Evolutionary conservation across 2,113 vertebrate genomes (phyloP).

Genomic region (Boleophthalmus pectinirostris): DNA sequence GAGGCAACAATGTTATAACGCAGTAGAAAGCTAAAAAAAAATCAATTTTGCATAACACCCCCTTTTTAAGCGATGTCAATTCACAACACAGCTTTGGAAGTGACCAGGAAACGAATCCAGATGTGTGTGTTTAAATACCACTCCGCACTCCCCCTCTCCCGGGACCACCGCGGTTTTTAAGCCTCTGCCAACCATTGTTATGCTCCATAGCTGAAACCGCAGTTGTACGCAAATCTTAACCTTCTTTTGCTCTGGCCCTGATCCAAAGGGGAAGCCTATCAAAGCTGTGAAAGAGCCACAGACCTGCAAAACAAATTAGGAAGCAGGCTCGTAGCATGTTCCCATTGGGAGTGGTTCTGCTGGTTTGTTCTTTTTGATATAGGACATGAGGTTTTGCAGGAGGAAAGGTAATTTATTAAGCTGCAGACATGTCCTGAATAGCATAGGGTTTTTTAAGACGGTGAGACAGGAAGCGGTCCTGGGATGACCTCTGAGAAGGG

Average conservation of each 20-base stretch:
- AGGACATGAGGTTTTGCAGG: slow-evolving; percentile 43
- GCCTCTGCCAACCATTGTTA: slow-evolving; percentile 80
- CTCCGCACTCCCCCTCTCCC: slow-evolving; percentile 58
- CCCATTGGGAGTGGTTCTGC: slow-evolving; percentile 59
- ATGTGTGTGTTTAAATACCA: slow-evolving; percentile 63
- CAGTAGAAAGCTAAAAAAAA: too few species aligned
- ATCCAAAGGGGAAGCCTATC: slow-evolving; percentile 68
- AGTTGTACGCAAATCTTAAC: slow-evolving; percentile 72
- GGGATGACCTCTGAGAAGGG: slow-evolving; percentile 14
- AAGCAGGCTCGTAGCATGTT: slow-evolving; percentile 58
- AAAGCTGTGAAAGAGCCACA: slow-evolving; percentile 48
- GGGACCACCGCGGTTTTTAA: slow-evolving; percentile 69
- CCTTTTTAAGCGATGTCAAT: slow-evolving; percentile 59
- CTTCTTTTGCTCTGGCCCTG: slow-evolving; percentile 65
- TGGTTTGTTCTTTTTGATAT: slow-evolving; percentile 66
- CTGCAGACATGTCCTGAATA: slow-evolving; percentile 36
- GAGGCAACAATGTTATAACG: too few species aligned
- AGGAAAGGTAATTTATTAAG: slow-evolving; percentile 68
- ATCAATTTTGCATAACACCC: too few species aligned
- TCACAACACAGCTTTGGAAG: slow-evolving; percentile 56
- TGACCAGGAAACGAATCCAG: slow-evolving; percentile 71
- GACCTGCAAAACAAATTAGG: slow-evolving; percentile 75
- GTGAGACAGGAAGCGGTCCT: slow-evolving; percentile 32
- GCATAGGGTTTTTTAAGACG: slow-evolving; percentile 21
- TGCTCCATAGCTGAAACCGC: slow-evolving; percentile 72